These are phyloP conservation scores for Seira musarum DNA, from an alignment of 2,888 invertebrate species.

Conservation along the genomic window DNA sequence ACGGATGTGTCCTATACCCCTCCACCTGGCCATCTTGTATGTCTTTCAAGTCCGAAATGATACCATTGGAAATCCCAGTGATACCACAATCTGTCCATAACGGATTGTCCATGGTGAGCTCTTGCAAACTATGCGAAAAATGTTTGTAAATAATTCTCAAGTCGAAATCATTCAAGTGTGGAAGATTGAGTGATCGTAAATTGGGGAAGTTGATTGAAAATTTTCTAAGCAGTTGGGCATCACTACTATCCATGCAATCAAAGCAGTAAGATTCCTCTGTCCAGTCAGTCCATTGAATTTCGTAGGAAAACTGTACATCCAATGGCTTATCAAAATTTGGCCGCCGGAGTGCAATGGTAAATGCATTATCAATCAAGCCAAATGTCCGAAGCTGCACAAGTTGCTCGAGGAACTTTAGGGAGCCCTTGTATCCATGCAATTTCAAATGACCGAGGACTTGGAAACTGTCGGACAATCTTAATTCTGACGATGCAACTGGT, in stretches of 20 bases:
- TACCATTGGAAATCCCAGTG: conserved; percentile 20
- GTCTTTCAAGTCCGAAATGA: neutral
- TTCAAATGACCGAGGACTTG: conserved; percentile 33
- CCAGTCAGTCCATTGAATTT: conserved; percentile 49
- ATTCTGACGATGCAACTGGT: conserved; percentile 37
- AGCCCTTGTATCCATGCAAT: conserved; percentile 45
- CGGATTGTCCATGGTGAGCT: conserved; percentile 48
- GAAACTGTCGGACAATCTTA: conserved; percentile 29
- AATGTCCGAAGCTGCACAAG: conserved; percentile 13
- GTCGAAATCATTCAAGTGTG: conserved; percentile 43
- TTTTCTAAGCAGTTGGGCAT: conserved; percentile 27
- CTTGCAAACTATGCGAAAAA: conserved; percentile 46
- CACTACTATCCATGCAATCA: conserved; percentile 40
- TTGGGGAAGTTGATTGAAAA: conserved; percentile 49
- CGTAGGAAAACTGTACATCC: conserved; percentile 23
- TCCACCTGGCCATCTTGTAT: conserved; percentile 6
- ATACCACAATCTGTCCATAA: conserved; percentile 44
- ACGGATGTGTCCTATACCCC: conserved; percentile 20
- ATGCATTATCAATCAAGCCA: conserved; percentile 48
- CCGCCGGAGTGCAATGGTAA: conserved; percentile 24
- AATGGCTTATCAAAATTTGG: conserved; percentile 8
- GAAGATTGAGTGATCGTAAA: conserved; percentile 34
- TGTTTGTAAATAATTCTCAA: conserved; percentile 36
- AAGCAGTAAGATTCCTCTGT: conserved; percentile 35
- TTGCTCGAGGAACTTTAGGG: conserved; percentile 38